Evolutionary conservation across 1,140 invertebrate genomes (phyloP), one percentile per base, ranked within the genome.

Genomic region (Olivierus martensii): DNA sequence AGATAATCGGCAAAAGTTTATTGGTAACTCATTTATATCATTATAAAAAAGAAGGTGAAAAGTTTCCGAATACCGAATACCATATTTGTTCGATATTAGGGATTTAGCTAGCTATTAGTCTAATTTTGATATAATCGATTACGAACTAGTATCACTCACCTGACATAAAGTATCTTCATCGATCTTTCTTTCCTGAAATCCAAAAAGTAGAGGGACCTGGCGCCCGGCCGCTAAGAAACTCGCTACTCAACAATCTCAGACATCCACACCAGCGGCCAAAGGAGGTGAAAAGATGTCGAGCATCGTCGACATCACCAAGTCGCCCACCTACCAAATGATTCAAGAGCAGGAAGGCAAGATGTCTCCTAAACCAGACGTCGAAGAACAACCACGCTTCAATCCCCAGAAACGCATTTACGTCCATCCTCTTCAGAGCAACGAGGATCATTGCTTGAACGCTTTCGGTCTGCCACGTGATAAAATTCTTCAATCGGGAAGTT

Each of bases 321-420:
- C 60, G 11, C 60, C 60, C 14, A 61, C 60, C 21, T 61, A 57
- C 56, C 56, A 56, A 21, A 47, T 57, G 46, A 50, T 57, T 12
- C 56, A 57, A n/a, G 56, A 57, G 19, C 51, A 18, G n/a, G 56
- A 53, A 43, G 41, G 51, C 14, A 42, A 49, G 15, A 17, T 11
- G 15, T 35, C 55, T 6, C 28, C 37, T 0, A 52, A 51, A 12
- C 55, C 50, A 2, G 1, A 42, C 14, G 44, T 45, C 2, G 19
- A 34, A 12, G 45, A 47, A 48, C 21, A 10, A 3, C 28, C 21
- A 3, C 39, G 44, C 34, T 47, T 49, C 14, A 49, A 49, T 0
- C 49, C 54, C 10, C 18, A 47, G 21, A 22, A 22, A 2, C 36
- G 54, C 10, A 39, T 37, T 3, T 46, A 22, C 3, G 36, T 49